These are phyloP conservation scores for Drosophila malerkotliana DNA, from an alignment of 1,140 invertebrate genomes.

Conservation along the genomic window DNA sequence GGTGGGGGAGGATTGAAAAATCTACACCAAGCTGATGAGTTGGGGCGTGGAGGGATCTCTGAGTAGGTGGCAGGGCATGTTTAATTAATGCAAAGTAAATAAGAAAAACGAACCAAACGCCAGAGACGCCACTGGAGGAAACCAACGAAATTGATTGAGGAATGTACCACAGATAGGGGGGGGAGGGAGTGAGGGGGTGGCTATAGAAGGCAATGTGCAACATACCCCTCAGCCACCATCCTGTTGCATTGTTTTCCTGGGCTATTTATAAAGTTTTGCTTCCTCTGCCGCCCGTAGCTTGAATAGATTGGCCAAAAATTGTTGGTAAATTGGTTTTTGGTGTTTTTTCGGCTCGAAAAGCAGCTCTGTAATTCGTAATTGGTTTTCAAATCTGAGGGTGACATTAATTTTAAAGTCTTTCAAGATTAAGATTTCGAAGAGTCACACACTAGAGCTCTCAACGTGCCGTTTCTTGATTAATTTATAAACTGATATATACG, in stretches of 20 bases:
- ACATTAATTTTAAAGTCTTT: not conserved
- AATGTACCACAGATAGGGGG: conserved; percentile 61
- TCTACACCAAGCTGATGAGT: conserved; percentile 44
- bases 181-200: not conserved
- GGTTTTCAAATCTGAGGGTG: conserved; percentile 16
- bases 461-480: conserved; percentile 1
- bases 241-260: conserved; percentile 52
- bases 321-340: conserved; percentile 75
- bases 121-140: conserved; percentile 19
- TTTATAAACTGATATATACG: not conserved
- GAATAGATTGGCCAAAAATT: conserved; percentile 67
- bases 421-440: not conserved
- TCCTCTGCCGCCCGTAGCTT: conserved; percentile 32
- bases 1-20: conserved; percentile 57
- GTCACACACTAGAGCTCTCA: too few relatives aligned
- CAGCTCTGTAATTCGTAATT: conserved; percentile 35
- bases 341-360: conserved; percentile 35
- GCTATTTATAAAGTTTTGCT: conserved; percentile 67
- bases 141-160: conserved; percentile 76
- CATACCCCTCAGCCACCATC: conserved; percentile 28
- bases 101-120: conserved; percentile 58
- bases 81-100: conserved; percentile 83
- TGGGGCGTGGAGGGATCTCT: conserved; percentile 1
- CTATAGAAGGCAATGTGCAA: conserved; percentile 1
- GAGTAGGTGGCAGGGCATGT: conserved; percentile 72